These are phyloP conservation scores for Sus scrofa DNA, from an alignment of 2,113 vertebrate genomes.

Conservation along the genomic window DNA sequence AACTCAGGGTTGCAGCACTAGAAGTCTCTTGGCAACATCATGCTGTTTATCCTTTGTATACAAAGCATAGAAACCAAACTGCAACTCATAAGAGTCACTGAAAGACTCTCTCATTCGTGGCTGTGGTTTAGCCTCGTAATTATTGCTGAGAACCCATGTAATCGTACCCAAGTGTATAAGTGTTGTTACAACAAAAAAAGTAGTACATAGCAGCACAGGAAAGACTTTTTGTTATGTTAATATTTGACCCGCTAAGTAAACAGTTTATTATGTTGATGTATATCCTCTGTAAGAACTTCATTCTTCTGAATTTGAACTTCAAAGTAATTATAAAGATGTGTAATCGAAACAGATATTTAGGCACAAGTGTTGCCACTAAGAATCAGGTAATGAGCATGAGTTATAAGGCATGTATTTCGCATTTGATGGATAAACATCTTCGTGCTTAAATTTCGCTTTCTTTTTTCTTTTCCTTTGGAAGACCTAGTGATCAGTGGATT, in stretches of 20 bases:
- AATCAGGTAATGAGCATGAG: not conserved
- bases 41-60: constrained; percentile 82
- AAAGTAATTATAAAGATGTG: constrained; percentile 35
- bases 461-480: constrained; percentile 73
- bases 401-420: not conserved
- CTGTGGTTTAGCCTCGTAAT: constrained; percentile 68
- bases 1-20: constrained; percentile 77
- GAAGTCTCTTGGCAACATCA: constrained; percentile 81
- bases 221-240: constrained; percentile 58
- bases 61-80: constrained; percentile 83
- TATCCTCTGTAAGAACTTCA: not conserved
- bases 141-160: constrained; percentile 52
- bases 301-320: not conserved
- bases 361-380: not conserved
- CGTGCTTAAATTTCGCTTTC: constrained; percentile 44
- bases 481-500: constrained; percentile 68
- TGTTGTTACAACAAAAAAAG: constrained; percentile 72
- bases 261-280: not conserved
- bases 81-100: constrained; percentile 67
- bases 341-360: constrained; percentile 29
- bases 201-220: not conserved
- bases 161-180: constrained; percentile 46
- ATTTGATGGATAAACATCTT: constrained; percentile 26
- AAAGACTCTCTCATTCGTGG: constrained; percentile 72
- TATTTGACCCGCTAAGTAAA: not conserved